A percentile compares a stretch with the other conserved stretches of the same genome.
Conservation (phyloP, 2,797 vertebrate species). For the Muscicapa striata region DNA sequence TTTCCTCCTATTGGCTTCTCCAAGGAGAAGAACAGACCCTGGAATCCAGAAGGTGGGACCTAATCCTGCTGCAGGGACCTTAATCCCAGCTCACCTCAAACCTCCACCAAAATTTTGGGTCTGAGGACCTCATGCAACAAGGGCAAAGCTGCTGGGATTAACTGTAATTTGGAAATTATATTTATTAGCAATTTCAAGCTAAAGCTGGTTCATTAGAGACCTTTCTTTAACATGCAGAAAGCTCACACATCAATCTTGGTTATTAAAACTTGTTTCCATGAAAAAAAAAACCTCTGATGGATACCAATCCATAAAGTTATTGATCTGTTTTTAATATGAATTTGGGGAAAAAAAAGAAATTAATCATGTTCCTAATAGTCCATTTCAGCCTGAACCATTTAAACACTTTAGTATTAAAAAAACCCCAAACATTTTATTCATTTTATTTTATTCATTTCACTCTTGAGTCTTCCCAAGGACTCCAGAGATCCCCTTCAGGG, state of each 20-base stretch:
- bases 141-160: background rate
- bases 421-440: background rate
- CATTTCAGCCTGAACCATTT: background rate
- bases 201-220: background rate
- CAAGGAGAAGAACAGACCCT: background rate
- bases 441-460: background rate
- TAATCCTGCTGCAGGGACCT: background rate
- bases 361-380: fast-evolving
- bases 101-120: background rate
- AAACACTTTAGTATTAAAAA: background rate
- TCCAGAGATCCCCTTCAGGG: background rate
- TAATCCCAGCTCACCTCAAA: background rate
- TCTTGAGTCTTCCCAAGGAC: background rate
- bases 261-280: background rate
- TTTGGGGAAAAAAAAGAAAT: fast-evolving
- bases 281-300: background rate
- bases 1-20: background rate
- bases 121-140: background rate
- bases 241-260: background rate
- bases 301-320: background rate
- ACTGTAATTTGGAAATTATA: background rate
- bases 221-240: background rate
- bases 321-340: background rate
- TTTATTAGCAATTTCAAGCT: background rate
- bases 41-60: background rate